Conservation (phyloP, 2,113 vertebrate genomes). For the Sisor rabdophorus region DNA sequence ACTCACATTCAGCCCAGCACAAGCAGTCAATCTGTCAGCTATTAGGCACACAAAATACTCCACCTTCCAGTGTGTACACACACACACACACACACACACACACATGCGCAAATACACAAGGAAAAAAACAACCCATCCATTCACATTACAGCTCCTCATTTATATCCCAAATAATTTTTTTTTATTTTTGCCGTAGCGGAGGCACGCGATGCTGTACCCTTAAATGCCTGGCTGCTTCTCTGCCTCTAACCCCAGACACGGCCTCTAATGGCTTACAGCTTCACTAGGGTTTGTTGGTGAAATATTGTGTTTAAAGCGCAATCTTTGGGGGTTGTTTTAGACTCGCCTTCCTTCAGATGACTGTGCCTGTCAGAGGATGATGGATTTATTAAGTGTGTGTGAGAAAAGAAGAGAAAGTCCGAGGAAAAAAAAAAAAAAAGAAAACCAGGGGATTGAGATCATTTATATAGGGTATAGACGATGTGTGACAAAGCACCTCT, state of each 20-base stretch:
- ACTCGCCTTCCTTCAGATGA: conserved; percentile 43
- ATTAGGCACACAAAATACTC: conserved; percentile 25
- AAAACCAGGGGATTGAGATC: background rate
- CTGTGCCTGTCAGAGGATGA: conserved; percentile 49
- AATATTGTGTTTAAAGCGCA: conserved; percentile 52
- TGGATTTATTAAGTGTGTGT: conserved; percentile 49
- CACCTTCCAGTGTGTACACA: conserved; percentile 29
- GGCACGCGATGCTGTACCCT: conserved; percentile 51
- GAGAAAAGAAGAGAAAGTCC: background rate
- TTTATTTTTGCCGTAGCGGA: conserved; percentile 51
- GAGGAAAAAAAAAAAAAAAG: background rate
- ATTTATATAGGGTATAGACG: background rate
- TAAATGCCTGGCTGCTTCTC: conserved; percentile 26
- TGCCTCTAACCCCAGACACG: conserved; percentile 36
- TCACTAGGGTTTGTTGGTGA: conserved; percentile 51
- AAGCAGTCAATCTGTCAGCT: conserved; percentile 38
- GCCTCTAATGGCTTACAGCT: conserved; percentile 50
- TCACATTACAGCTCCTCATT: conserved; percentile 48
- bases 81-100: conserved; percentile 37
- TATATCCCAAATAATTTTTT: conserved; percentile 48
- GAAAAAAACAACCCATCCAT: conserved; percentile 47
- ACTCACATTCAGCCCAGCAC: conserved; percentile 15
- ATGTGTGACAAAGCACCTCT: conserved; percentile 11
- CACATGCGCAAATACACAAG: conserved; percentile 26
- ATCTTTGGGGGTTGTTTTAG: conserved; percentile 37